Percentiles rank a stretch among this genome's conserved stretches.
Conservation (phyloP, 2,113 vertebrate genomes). For the Oryzias curvinotus region DNA sequence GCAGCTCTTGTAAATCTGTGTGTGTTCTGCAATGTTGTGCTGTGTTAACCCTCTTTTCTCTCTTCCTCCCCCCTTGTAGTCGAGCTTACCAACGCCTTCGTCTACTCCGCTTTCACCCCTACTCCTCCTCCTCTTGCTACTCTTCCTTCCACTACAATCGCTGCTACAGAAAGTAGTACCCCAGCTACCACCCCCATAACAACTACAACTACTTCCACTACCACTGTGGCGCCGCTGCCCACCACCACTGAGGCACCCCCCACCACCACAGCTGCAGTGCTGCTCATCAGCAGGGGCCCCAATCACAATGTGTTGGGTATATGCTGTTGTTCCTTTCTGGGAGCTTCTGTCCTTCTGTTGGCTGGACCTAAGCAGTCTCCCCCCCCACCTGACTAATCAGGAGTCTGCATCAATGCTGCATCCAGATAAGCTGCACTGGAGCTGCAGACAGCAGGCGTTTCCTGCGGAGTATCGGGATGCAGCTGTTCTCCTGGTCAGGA, state of each 20-base stretch:
- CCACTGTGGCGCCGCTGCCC: constrained; percentile 43
- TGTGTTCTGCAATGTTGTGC: constrained; percentile 17
- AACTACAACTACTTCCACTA: constrained; percentile 37
- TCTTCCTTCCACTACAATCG: constrained; percentile 60
- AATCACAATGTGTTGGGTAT: constrained; percentile 6
- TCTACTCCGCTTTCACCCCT: constrained; percentile 70
- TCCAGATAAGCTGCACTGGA: constrained; percentile 41
- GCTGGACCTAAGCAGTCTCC: neutral
- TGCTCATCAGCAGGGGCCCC: constrained; percentile 2
- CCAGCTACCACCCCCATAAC: constrained; percentile 48
- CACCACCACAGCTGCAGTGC: constrained; percentile 28
- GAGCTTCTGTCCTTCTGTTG: neutral
- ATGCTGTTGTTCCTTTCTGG: no score
- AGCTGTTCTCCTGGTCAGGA: constrained; percentile 47
- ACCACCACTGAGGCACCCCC: constrained; percentile 41
- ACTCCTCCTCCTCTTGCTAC: constrained; percentile 63
- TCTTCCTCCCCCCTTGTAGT: constrained; percentile 72
- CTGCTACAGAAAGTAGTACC: constrained; percentile 63
- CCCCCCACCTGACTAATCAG: constrained; percentile 51
- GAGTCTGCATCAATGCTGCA: constrained; percentile 41
- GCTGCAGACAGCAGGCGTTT: constrained; percentile 38
- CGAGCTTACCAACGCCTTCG: constrained; percentile 68
- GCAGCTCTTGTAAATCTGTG: neutral
- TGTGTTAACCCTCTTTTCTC: constrained; percentile 72
- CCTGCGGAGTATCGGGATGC: constrained; percentile 48